Evolutionary conservation across 2,113 vertebrate species (phyloP), one percentile per base, ranked within the genome.

Genomic region (Sitta europaea): DNA sequence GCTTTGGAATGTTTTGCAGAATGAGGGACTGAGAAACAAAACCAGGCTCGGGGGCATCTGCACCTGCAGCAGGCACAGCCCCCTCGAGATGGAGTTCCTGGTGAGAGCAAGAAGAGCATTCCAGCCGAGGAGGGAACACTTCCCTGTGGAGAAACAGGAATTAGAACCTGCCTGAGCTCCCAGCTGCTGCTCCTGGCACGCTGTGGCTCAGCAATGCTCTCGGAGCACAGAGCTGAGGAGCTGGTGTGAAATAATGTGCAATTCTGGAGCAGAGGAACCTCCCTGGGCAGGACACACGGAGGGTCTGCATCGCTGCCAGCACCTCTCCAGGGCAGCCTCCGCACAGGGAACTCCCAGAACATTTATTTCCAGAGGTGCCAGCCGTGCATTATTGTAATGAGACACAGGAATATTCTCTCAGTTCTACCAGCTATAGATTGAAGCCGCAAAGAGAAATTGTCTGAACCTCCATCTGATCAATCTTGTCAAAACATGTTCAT

Each of bases 401-500:
- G 94, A 72, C 83, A 21, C 92, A 29, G 43, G 86, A 83, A 83
- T 91, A 67, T 92, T 79, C 90, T 40, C 58, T 50, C 91, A 9
- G 35, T 14, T 91, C 55, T 36, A 71, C 91, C 51, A 91, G 83
- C 92, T 88, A 72, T 43, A 88, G 96, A 92, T 79, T 78, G 96
- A 47, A 96, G 85, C 90, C 7, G 7, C 45, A 36, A 91, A 87
- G 92, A 95, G 90, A 50, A 95, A 75, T 92, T 18, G 9, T 76
- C 96, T 90, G 83, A 84, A 66, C 68, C 86, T 63, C 88, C 33
- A 1, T 29, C 55, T 47, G 92, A 97, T 96, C 93, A 84, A 94
- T 96, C 97, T 90, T 96, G 95, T 97, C 97, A 93, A 88, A 97
- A 96, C 90, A 84, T 0, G 27, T 45, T 94, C 94, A 12, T 92